Evolutionary conservation across 2,797 vertebrate genomes (phyloP).

Genomic region (Enteromius argenteus): DNA sequence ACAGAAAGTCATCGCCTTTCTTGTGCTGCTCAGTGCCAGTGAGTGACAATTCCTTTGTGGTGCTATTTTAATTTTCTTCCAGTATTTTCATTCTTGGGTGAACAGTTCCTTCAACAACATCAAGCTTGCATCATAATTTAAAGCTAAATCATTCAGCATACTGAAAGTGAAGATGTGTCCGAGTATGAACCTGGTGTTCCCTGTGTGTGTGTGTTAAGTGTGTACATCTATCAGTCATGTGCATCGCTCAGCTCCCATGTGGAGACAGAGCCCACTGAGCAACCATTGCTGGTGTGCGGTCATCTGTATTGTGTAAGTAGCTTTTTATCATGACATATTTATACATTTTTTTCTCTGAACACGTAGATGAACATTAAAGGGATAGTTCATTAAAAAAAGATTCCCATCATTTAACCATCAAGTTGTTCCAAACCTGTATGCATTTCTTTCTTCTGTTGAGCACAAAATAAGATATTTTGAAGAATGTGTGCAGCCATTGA

Average conservation of each 20-base stretch:
- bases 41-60: background rate
- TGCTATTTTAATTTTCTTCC: background rate
- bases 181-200: background rate
- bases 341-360: background rate
- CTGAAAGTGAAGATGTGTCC: background rate
- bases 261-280: constrained; percentile 58
- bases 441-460: background rate
- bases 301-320: constrained; percentile 47
- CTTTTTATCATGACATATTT: background rate
- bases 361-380: background rate
- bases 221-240: constrained; percentile 62
- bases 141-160: background rate
- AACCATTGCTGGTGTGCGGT: constrained; percentile 53
- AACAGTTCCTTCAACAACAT: background rate
- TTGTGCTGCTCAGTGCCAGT: constrained; percentile 52
- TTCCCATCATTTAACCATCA: background rate
- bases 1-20: constrained; percentile 55
- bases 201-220: constrained; percentile 40
- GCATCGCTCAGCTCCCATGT: constrained; percentile 57
- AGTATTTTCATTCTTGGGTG: background rate
- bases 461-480: background rate
- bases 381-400: background rate
- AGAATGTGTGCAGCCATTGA: background rate
- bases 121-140: background rate
- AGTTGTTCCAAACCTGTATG: background rate